A percentile compares a stretch with the other conserved stretches of the same genome.
These are phyloP conservation scores for Gobius niger DNA, from an alignment of 2,113 vertebrate genomes.

Conservation along the genomic window DNA sequence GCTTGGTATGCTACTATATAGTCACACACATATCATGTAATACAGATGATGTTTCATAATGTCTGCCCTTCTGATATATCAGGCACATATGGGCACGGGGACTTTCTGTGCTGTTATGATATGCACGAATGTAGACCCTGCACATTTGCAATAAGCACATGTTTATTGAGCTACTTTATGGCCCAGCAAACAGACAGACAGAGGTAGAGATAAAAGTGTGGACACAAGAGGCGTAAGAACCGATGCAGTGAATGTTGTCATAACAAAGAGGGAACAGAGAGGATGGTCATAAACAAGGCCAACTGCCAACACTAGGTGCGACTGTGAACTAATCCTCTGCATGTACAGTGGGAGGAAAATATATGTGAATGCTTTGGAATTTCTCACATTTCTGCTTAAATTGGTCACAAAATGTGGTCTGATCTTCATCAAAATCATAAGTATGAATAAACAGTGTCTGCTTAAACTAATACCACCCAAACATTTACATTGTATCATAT, in stretches of 20 bases:
- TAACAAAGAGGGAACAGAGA: slow-evolving; percentile 7
- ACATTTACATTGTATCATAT: no score
- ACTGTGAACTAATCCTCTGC: not conserved
- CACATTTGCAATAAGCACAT: not conserved
- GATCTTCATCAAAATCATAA: no score
- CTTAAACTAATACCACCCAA: no score
- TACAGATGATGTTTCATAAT: slow-evolving; percentile 36
- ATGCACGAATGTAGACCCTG: not conserved
- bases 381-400: no score
- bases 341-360: no score
- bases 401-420: no score
- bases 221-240: not conserved
- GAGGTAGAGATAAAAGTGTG: not conserved
- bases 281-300: not conserved
- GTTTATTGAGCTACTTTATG: not conserved
- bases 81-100: not conserved
- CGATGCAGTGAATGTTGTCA: slow-evolving; percentile 6
- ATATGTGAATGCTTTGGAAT: no score
- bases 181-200: slow-evolving; percentile 1
- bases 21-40: slow-evolving; percentile 23
- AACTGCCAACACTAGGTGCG: not conserved
- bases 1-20: slow-evolving; percentile 31
- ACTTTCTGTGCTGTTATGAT: not conserved
- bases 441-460: no score
- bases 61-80: not conserved